Evolutionary conservation across 2,888 invertebrate species (phyloP), one percentile per base, ranked within the genome.

Genomic region (Callyntrura guangdongensis): DNA sequence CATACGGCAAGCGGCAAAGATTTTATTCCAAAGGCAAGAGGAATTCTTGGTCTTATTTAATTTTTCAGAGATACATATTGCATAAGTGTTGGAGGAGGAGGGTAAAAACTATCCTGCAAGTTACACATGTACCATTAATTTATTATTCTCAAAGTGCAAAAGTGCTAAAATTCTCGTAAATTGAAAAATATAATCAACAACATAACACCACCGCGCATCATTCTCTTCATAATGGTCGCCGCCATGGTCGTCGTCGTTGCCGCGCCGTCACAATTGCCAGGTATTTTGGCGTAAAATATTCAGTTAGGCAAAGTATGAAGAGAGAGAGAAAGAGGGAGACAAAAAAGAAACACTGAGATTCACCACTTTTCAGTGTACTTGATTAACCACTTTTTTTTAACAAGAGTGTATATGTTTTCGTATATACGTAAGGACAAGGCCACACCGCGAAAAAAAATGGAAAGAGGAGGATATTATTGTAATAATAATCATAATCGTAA

Each of bases 121-220:
- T 25, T 64, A 14, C 22, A 45, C 69, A 27, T 20, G 47, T 74
- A 74, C 49, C 61, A 77, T 69, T 86, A 86, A 89, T 89, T 89
- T 89, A 89, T 89, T 83, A 74, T 61, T 83, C 17, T 36, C 81
- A 72, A 89, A 89, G 59, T 74, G 72, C 64, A 89, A 89, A 89
- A 89, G 89, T 89, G 89, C 89, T 89, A 89, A 89, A 89, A 89
- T 89, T 61, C 89, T 47, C 74, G 74, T 89, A 89, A 89, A 89
- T 89, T 89, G 89, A 89, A 89, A 89, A 77, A 86, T 86, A 89
- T 64, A 89, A 89, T 89, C 83, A 89, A 84, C 89, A 89, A 64
- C 67, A 77, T 20, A 69, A 74, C 56, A 72, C 72, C 83, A 83
- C 49, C 25, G 27, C n/a, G 27, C 36, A 72, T 36, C 53, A 27